Evolutionary conservation across 2,797 vertebrate species (phyloP).

Genomic region (Margarornis squamiger): DNA sequence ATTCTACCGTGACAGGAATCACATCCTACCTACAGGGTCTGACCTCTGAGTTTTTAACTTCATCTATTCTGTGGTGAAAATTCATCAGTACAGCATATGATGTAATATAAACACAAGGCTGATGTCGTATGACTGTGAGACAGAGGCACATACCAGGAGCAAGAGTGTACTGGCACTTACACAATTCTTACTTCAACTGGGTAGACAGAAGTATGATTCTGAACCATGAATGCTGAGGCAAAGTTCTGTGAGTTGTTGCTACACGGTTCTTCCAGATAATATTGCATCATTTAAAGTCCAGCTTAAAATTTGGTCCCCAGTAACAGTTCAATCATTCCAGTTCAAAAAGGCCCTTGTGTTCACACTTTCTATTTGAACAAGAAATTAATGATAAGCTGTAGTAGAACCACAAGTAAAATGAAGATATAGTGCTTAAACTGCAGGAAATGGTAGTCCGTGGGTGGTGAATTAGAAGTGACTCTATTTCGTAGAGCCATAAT

Average conservation of each 20-base stretch:
- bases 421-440: slow-evolving; percentile 91
- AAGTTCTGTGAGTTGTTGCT: slow-evolving; percentile 58
- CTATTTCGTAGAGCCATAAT: slow-evolving; percentile 86
- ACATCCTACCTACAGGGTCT: slow-evolving; percentile 31
- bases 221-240: slow-evolving; percentile 55
- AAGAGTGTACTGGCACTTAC: slow-evolving; percentile 77
- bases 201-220: slow-evolving; percentile 44
- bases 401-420: slow-evolving; percentile 88
- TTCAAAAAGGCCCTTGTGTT: slow-evolving; percentile 67
- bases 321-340: slow-evolving; percentile 61
- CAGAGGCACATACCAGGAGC: slow-evolving; percentile 73
- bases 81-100: slow-evolving; percentile 31
- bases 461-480: slow-evolving; percentile 72
- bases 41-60: slow-evolving; percentile 34
- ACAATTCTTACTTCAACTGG: slow-evolving; percentile 68
- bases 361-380: slow-evolving; percentile 87
- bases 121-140: slow-evolving; percentile 1
- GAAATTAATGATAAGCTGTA: slow-evolving; percentile 93
- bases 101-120: slow-evolving; percentile 67
- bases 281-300: slow-evolving; percentile 70
- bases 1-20: slow-evolving; percentile 11
- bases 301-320: slow-evolving; percentile 72
- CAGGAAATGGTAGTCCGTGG: slow-evolving; percentile 83
- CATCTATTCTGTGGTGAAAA: slow-evolving; percentile 36
- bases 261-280: slow-evolving; percentile 64